Evolutionary conservation across 2,113 vertebrate species (phyloP).

Genomic region (Stigmatopora argus): DNA sequence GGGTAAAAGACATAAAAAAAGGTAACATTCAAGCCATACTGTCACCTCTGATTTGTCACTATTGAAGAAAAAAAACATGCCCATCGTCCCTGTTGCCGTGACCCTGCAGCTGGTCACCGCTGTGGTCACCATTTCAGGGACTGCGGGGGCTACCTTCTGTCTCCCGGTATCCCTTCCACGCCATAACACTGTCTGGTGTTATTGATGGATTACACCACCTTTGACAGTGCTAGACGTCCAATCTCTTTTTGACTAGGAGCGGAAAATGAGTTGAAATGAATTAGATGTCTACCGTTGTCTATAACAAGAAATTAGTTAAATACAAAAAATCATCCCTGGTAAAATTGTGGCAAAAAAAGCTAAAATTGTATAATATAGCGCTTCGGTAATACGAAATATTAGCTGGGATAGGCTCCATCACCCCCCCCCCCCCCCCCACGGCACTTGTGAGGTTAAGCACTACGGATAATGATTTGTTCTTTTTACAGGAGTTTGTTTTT

Average conservation of each 20-base stretch:
- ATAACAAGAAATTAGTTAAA: background rate
- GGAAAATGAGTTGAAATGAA: no score
- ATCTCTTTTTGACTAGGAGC: no score
- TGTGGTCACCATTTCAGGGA: conserved; percentile 25
- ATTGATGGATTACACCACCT: conserved; percentile 1
- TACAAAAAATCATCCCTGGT: no score
- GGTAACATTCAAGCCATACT: conserved; percentile 36
- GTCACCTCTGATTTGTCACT: conserved; percentile 62
- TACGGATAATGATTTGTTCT: no score
- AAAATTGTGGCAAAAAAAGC: no score
- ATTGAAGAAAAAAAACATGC: conserved; percentile 23
- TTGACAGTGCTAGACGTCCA: no score
- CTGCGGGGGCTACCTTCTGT: conserved; percentile 22
- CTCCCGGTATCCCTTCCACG: conserved; percentile 3
- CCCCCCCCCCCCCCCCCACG: no score
- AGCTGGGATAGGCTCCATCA: no score
- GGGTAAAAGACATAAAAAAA: conserved; percentile 25
- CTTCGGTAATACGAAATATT: no score
- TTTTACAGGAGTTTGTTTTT: no score
- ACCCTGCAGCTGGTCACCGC: conserved; percentile 39
- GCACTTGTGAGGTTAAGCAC: no score
- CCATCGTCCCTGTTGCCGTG: conserved; percentile 38
- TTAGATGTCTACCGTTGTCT: background rate
- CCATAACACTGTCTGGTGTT: conserved; percentile 11
- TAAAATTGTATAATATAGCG: no score